Evolutionary conservation across 35 echinoderm and acorn worm genomes (phyloP).

Genomic region (Ophioderma brevispina): DNA sequence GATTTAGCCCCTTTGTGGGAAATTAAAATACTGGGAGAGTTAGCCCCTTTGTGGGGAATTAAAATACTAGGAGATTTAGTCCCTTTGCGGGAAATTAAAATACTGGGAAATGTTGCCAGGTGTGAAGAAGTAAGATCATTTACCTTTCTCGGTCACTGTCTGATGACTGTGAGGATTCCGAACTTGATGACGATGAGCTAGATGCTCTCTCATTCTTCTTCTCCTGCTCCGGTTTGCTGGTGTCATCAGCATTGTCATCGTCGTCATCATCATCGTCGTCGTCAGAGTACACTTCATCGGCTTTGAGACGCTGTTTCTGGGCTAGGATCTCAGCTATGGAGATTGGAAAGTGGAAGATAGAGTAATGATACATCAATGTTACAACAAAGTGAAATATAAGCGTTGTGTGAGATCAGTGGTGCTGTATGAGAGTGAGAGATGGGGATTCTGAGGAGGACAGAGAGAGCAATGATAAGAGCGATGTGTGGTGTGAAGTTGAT

Average conservation of each 20-base stretch:
- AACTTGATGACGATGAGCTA: slow-evolving; percentile 28
- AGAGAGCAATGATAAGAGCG: no score
- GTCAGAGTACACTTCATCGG: slow-evolving; percentile 96
- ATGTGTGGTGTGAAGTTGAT: no score
- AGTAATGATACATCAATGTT: not conserved
- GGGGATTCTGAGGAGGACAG: no score
- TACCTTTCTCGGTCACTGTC: slow-evolving; percentile 59
- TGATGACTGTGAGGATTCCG: slow-evolving; percentile 47
- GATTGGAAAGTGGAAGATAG: no score
- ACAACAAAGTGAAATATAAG: no score
- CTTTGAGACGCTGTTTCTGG: slow-evolving; percentile 78
- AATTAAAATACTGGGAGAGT: no score
- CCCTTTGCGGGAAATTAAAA: not conserved
- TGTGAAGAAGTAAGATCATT: not conserved
- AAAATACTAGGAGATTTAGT: no score
- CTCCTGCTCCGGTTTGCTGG: slow-evolving; percentile 49
- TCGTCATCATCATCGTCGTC: slow-evolving; percentile 91
- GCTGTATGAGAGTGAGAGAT: no score
- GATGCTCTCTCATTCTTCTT: slow-evolving; percentile 63
- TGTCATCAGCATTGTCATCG: slow-evolving; percentile 71
- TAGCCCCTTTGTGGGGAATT: no score
- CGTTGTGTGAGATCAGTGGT: no score
- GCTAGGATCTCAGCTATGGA: slow-evolving; percentile 70
- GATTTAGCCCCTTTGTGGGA: no score
- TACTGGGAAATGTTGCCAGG: not conserved